Evolutionary conservation across 2,888 invertebrate genomes (phyloP).

Genomic region (Megastigmus dorsalis): DNA sequence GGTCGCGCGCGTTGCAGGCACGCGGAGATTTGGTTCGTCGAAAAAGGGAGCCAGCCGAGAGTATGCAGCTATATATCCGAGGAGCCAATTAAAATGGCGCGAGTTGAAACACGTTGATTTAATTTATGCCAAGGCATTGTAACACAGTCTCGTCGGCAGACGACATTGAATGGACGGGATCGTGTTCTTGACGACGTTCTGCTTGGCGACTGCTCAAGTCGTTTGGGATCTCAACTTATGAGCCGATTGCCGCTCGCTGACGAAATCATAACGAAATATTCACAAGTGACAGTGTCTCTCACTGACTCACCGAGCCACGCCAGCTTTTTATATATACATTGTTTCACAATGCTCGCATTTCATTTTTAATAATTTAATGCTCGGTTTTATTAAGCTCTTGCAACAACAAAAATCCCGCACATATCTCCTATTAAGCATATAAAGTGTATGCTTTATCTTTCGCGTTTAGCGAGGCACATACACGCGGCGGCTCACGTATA

Average conservation of each 20-base stretch:
- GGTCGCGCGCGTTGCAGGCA: too few species aligned
- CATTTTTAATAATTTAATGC: too few species aligned
- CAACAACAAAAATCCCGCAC: too few species aligned
- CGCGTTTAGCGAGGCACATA: too few species aligned
- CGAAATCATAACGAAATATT: conserved; percentile 26
- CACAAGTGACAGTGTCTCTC: background rate
- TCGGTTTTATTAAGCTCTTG: too few species aligned
- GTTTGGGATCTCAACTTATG: conserved; percentile 10
- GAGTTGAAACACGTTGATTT: conserved; percentile 40
- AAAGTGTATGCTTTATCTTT: too few species aligned
- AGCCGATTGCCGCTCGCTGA: conserved; percentile 4
- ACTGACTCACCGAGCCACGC: too few species aligned
- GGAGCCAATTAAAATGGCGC: conserved; percentile 41
- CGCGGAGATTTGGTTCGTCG: background rate
- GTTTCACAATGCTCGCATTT: too few species aligned
- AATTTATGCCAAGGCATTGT: conserved; percentile 41
- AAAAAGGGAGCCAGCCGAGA: background rate
- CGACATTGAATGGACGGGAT: conserved; percentile 35
- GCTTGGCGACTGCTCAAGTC: conserved; percentile 21
- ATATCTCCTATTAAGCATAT: too few species aligned
- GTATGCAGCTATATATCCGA: background rate
- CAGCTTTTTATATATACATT: too few species aligned
- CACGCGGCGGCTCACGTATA: too few species aligned
- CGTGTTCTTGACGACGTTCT: conserved; percentile 9
- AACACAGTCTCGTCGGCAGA: conserved; percentile 5